Percentiles rank a stretch among this genome's conserved stretches.
These are phyloP conservation scores for Hyperoodon ampullatus DNA, from an alignment of 2,113 vertebrate genomes.

Conservation along the genomic window DNA sequence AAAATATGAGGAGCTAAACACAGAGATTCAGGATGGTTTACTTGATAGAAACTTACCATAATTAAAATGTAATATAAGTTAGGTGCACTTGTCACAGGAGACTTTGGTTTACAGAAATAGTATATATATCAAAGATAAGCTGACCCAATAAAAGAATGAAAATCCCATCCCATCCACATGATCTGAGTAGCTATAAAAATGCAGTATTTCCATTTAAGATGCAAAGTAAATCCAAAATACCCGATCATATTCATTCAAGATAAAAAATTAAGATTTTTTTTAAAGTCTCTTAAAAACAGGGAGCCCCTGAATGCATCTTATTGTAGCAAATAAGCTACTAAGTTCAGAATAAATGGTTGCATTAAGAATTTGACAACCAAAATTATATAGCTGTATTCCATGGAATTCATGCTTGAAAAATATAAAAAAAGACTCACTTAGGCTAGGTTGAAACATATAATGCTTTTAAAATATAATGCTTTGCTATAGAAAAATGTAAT, in stretches of 20 bases:
- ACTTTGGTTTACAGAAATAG: slow-evolving; percentile 85
- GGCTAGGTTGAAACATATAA: slow-evolving; percentile 81
- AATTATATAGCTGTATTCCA: slow-evolving; percentile 69
- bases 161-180: slow-evolving; percentile 68
- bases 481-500: slow-evolving; percentile 86
- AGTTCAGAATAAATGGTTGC: slow-evolving; percentile 69
- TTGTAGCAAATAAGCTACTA: slow-evolving; percentile 79
- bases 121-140: slow-evolving; percentile 71
- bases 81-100: slow-evolving; percentile 79
- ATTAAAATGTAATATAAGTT: slow-evolving; percentile 76
- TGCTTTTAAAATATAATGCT: slow-evolving; percentile 84
- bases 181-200: slow-evolving; percentile 79
- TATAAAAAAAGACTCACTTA: slow-evolving; percentile 80
- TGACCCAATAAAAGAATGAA: slow-evolving; percentile 78
- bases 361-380: slow-evolving; percentile 82
- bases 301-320: slow-evolving; percentile 74
- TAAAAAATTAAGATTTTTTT: slow-evolving; percentile 78
- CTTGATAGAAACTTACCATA: slow-evolving; percentile 79
- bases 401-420: slow-evolving; percentile 83
- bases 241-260: slow-evolving; percentile 80
- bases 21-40: slow-evolving; percentile 79
- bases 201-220: slow-evolving; percentile 82
- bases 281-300: slow-evolving; percentile 82
- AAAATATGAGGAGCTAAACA: slow-evolving; percentile 78
- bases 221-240: slow-evolving; percentile 83